Percentiles rank a stretch among this genome's conserved stretches.
phyloP scores from a whole-genome alignment of 2,888 invertebrate species.

The Tolmerus cingulatus region DNA sequence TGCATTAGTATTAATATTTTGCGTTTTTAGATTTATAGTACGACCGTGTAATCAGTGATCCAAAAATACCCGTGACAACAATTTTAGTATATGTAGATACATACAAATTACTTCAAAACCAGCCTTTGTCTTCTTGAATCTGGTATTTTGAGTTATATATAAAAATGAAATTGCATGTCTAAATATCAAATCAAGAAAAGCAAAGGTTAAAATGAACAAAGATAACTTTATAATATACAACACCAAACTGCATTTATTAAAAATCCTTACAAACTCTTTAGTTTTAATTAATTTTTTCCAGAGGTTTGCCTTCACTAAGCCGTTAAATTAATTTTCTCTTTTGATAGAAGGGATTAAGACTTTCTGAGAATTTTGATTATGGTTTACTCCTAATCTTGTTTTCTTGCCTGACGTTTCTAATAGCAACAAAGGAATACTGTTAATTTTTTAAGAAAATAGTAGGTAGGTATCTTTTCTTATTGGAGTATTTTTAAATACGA shows the following conservation, averaged over 20 bases:
- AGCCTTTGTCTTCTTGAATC: too few species aligned
- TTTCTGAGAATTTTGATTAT: not conserved
- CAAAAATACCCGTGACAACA: too few species aligned
- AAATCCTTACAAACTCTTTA: not conserved
- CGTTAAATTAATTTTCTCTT: not conserved
- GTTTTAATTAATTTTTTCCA: not conserved
- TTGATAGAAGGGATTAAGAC: not conserved
- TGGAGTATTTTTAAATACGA: not conserved
- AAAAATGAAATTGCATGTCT: too few species aligned
- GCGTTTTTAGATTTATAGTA: too few species aligned
- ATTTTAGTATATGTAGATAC: too few species aligned
- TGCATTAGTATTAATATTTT: too few species aligned
- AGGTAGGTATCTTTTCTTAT: too few species aligned
- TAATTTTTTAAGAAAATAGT: not conserved
- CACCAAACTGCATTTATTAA: not conserved
- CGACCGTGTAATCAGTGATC: too few species aligned
- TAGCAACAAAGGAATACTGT: not conserved
- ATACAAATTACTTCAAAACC: too few species aligned
- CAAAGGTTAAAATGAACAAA: too few species aligned
- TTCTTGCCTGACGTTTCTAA: not conserved
- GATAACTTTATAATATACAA: not conserved
- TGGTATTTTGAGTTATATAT: too few species aligned
- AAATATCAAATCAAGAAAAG: too few species aligned
- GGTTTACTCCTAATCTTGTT: not conserved
- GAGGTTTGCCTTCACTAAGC: not conserved